Percentiles rank a stretch among this genome's conserved stretches.
phyloP scores from a whole-genome alignment of 2,797 vertebrate genomes.

The Perodicticus potto region DNA sequence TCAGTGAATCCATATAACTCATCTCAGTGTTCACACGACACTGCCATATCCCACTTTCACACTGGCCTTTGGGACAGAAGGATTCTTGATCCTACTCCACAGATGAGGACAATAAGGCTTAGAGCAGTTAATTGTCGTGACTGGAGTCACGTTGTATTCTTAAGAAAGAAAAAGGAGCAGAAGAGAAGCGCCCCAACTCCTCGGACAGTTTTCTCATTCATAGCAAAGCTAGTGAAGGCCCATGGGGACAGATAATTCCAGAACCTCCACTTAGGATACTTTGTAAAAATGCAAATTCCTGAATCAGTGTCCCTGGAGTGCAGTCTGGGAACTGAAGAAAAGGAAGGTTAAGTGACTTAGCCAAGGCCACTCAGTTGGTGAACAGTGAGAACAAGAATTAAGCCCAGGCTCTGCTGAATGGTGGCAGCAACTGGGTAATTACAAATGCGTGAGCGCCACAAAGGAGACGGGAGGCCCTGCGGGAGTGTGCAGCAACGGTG shows the following conservation, averaged over 20 bases:
- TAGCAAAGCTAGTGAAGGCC: neutral
- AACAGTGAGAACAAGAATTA: neutral
- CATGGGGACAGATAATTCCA: neutral
- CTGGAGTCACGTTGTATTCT: neutral
- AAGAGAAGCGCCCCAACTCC: neutral
- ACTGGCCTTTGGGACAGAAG: neutral
- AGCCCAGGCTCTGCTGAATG: neutral
- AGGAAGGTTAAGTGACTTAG: neutral
- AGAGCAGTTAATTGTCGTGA: neutral
- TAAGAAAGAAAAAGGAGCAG: neutral
- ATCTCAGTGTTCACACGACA: neutral
- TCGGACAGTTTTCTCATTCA: neutral
- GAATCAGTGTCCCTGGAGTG: neutral
- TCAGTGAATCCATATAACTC: neutral
- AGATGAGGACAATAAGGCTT: neutral
- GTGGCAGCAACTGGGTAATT: neutral
- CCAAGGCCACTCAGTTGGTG: neutral
- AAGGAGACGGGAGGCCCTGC: neutral
- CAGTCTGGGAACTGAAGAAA: neutral
- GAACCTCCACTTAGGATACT: neutral
- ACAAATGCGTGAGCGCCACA: rapidly evolving
- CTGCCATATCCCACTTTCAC: neutral
- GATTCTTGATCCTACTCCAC: neutral
- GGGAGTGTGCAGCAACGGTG: rapidly evolving
- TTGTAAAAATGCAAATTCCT: neutral